These are phyloP conservation scores for Tragelaphus imberbis DNA, from an alignment of 2,113 vertebrate species.

Conservation along the genomic window DNA sequence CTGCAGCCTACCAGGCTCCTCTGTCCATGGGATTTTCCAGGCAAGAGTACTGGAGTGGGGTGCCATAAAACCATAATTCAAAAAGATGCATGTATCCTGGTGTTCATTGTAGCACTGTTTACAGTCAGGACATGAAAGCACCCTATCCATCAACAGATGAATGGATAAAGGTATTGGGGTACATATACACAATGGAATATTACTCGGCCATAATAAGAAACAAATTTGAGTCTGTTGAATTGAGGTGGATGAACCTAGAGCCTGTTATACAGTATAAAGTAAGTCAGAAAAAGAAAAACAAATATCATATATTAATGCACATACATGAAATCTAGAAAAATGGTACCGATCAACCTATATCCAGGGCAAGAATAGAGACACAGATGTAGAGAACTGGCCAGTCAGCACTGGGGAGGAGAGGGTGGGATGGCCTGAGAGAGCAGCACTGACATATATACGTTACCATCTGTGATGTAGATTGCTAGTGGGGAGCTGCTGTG, in stretches of 20 bases:
- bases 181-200: background rate
- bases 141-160: background rate
- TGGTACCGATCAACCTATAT: background rate
- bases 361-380: background rate
- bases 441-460: accelerated
- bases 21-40: too few species aligned
- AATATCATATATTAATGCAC: background rate
- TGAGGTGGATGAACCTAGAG: background rate
- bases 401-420: background rate
- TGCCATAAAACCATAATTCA: background rate
- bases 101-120: background rate
- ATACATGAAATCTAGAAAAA: background rate
- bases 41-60: too few species aligned
- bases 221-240: background rate
- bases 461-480: background rate
- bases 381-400: background rate
- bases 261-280: background rate
- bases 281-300: background rate
- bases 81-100: background rate
- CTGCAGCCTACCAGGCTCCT: too few species aligned
- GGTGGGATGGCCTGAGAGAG: background rate
- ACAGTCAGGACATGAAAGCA: background rate
- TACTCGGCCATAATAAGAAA: background rate
- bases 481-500: background rate
- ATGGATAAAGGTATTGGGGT: background rate